Evolutionary conservation across 2,797 vertebrate species (phyloP).

Genomic region (Odontamblyopus lacepedii): DNA sequence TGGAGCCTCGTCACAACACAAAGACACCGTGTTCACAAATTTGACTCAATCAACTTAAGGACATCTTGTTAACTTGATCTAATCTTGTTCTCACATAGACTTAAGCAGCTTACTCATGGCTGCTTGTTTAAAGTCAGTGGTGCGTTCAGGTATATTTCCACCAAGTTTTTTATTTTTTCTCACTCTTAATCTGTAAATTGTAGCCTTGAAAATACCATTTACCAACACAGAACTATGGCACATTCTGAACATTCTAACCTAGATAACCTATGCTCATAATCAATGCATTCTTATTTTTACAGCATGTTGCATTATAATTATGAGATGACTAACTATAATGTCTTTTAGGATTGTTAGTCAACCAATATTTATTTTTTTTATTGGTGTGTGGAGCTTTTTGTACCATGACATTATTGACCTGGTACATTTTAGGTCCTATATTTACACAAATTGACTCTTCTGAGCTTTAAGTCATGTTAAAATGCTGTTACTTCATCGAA

Average conservation of each 20-base stretch:
- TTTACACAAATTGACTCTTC: no score
- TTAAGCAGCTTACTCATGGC: background rate
- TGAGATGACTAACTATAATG: background rate
- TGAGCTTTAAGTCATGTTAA: no score
- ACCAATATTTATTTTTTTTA: no score
- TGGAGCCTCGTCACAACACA: background rate
- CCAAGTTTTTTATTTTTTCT: no score
- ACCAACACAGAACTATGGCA: background rate
- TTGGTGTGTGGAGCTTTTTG: no score
- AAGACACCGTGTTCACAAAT: slow-evolving; percentile 2
- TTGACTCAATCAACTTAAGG: slow-evolving; percentile 1
- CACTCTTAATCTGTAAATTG: no score
- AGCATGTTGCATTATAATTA: background rate
- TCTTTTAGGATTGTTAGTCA: background rate
- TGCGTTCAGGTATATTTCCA: background rate
- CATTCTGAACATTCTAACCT: background rate
- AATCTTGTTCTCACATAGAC: background rate
- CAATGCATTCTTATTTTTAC: background rate
- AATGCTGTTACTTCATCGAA: no score
- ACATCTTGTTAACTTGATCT: slow-evolving; percentile 20
- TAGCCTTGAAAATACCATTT: background rate
- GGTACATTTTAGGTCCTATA: no score
- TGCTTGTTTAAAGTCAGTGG: no score
- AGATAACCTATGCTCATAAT: no score
- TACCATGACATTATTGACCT: no score